Conservation (phyloP, 2,113 vertebrate species). For the Dasyornis broadbenti region DNA sequence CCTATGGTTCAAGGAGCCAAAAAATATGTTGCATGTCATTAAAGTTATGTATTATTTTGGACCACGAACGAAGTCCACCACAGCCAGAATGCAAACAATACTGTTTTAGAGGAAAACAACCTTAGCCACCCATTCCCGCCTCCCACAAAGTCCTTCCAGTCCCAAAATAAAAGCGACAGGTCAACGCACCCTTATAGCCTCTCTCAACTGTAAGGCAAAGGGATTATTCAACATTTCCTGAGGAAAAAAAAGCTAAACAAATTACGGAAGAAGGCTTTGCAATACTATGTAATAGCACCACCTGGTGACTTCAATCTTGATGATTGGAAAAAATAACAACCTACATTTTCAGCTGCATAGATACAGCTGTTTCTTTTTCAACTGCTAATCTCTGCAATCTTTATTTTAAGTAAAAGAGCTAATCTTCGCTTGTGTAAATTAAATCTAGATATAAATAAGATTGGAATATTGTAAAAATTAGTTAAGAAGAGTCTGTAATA, state of each 20-base stretch:
- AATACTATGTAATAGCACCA: conserved; percentile 49
- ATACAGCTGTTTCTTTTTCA: background rate
- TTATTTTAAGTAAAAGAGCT: background rate
- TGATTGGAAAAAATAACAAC: background rate
- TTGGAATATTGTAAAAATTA: background rate
- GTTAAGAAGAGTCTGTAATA: background rate
- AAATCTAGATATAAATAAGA: background rate
- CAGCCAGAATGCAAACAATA: background rate
- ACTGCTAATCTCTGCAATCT: background rate
- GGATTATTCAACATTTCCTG: background rate
- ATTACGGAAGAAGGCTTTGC: background rate
- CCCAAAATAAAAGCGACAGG: background rate
- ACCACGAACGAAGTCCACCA: background rate
- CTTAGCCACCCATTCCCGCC: background rate
- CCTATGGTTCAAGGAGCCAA: background rate
- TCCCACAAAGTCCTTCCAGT: background rate
- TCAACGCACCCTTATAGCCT: background rate
- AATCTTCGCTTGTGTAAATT: background rate
- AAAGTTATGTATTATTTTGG: background rate
- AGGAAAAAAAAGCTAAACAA: background rate
- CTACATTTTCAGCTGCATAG: background rate
- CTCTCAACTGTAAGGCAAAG: background rate
- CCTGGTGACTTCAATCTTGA: conserved; percentile 9
- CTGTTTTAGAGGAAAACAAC: background rate
- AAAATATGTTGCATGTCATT: accelerated